phyloP scores from a whole-genome alignment of 2,113 vertebrate genomes.

The Lycocorax pyrrhopterus region DNA sequence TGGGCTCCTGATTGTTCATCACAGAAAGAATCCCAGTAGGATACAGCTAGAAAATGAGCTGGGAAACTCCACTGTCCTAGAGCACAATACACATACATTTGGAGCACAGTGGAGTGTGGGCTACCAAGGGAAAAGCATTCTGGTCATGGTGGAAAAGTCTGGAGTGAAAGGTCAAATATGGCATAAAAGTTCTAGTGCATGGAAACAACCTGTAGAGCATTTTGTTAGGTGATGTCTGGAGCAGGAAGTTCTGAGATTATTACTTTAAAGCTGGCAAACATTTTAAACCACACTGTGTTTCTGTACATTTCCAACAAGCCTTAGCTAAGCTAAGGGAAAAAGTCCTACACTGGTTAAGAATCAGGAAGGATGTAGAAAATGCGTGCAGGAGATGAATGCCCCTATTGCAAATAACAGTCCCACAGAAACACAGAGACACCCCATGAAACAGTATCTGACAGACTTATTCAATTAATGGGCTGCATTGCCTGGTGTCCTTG shows the following conservation, averaged over 20 bases:
- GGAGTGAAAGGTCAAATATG: neutral
- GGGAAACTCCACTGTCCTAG: neutral
- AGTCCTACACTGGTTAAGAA: neutral
- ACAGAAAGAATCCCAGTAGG: neutral
- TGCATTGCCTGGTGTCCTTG: neutral
- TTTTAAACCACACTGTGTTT: neutral
- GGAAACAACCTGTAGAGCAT: neutral
- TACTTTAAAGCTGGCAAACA: neutral
- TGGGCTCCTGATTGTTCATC: neutral
- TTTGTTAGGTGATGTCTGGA: neutral
- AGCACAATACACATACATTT: neutral
- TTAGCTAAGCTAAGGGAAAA: neutral
- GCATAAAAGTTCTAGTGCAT: neutral
- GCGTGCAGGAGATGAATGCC: neutral
- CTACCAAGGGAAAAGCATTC: neutral
- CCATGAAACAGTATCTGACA: constrained; percentile 1
- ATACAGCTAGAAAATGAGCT: neutral
- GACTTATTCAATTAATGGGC: neutral
- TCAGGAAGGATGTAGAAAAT: neutral
- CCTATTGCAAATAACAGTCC: neutral
- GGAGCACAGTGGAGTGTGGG: neutral
- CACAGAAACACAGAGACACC: neutral
- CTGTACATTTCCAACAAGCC: neutral
- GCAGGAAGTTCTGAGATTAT: neutral
- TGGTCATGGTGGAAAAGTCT: neutral